phyloP scores from a whole-genome alignment of 2,113 vertebrate genomes.

The Odocoileus hemionus region DNA sequence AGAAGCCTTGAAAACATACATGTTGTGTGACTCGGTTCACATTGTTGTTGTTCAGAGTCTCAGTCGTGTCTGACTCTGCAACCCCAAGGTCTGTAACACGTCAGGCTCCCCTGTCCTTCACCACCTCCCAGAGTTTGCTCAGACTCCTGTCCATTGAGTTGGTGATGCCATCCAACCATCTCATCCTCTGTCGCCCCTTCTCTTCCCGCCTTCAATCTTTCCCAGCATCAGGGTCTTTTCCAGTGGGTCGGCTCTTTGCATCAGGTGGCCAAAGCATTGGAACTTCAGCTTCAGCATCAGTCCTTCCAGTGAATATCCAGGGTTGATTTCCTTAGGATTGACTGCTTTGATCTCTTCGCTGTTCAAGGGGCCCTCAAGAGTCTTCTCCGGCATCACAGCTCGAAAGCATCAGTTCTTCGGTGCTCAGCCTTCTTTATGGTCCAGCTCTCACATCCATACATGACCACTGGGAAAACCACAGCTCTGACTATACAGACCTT shows the following conservation, averaged over 20 bases:
- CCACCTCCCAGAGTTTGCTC: fast-evolving
- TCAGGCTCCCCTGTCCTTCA: background rate
- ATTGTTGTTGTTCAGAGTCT: background rate
- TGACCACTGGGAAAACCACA: background rate
- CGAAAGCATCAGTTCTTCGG: background rate
- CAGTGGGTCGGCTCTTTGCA: background rate
- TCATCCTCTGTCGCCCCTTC: fast-evolving
- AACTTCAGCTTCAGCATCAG: background rate
- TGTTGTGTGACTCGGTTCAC: no score
- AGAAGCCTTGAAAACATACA: fast-evolving
- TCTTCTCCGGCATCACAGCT: background rate
- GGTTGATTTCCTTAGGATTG: background rate
- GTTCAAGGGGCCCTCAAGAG: background rate
- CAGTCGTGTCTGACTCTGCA: background rate
- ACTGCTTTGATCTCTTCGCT: background rate
- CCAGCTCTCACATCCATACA: background rate
- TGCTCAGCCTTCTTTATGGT: background rate
- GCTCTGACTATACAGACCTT: background rate
- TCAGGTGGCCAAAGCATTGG: background rate
- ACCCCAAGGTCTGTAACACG: fast-evolving
- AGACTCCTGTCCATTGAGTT: background rate
- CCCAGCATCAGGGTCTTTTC: background rate
- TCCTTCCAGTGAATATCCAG: background rate
- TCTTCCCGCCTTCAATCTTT: background rate
- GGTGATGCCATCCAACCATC: background rate